These are phyloP conservation scores for Drosophila neotestacea DNA, from an alignment of 2,888 invertebrate genomes.

Conservation along the genomic window DNA sequence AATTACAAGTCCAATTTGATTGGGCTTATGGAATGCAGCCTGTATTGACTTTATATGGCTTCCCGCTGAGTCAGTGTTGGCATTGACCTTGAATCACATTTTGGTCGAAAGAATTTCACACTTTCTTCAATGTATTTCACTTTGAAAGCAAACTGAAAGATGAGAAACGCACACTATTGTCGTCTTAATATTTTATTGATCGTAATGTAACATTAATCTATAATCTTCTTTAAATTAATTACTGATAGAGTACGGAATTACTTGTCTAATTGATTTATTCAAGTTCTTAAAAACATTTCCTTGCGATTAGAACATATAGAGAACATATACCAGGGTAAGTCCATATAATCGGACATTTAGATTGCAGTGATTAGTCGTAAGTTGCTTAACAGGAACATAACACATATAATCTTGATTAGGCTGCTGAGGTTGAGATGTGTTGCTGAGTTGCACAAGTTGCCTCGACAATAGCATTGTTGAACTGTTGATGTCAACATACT, in stretches of 20 bases:
- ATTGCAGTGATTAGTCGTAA: conserved; percentile 13
- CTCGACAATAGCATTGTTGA: conserved; percentile 45
- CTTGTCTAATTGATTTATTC: neutral
- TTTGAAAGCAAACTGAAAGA: neutral
- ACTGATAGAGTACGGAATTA: conserved; percentile 28
- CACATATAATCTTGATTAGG: conserved; percentile 1
- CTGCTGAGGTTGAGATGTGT: conserved; percentile 16
- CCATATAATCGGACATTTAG: conserved; percentile 36
- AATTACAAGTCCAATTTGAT: conserved; percentile 59
- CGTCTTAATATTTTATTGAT: conserved; percentile 5
- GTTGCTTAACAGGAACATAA: conserved; percentile 29
- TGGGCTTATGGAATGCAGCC: conserved; percentile 40
- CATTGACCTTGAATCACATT: conserved; percentile 52
- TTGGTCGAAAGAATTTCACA: conserved; percentile 43
- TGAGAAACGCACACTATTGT: neutral
- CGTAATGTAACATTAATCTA: conserved; percentile 14
- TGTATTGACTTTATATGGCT: conserved; percentile 38
- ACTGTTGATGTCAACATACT: conserved; percentile 3
- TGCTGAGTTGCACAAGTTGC: conserved; percentile 52
- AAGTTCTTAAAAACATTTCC: conserved; percentile 13
- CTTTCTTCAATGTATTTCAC: conserved; percentile 32
- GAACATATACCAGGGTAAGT: conserved; percentile 2
- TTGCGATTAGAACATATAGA: conserved; percentile 8
- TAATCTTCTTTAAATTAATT: conserved; percentile 49
- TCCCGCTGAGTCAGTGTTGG: conserved; percentile 46